These are phyloP conservation scores for Marasmarcha lunaedactyla DNA, from an alignment of 2,888 invertebrate species.

Conservation along the genomic window DNA sequence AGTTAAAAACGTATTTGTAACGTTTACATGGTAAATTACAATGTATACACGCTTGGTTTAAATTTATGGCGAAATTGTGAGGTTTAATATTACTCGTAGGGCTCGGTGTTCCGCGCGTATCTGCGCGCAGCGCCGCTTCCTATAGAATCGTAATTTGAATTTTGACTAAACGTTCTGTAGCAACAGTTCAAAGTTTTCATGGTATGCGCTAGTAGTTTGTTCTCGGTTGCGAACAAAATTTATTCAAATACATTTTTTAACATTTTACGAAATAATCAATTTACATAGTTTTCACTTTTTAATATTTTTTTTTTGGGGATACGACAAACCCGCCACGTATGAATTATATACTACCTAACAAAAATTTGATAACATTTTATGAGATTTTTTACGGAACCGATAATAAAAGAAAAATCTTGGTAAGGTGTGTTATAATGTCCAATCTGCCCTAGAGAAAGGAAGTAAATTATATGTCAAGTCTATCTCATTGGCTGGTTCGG, in stretches of 20 bases:
- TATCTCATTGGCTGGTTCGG: conserved; percentile 51
- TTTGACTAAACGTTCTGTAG: conserved; percentile 50
- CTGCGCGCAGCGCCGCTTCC: conserved; percentile 29
- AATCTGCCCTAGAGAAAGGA: conserved; percentile 38
- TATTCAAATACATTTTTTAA: no score
- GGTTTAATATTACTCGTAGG: conserved; percentile 64
- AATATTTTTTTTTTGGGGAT: no score
- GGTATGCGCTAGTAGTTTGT: no score
- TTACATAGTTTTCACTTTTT: no score
- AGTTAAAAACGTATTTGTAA: no score
- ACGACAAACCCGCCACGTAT: no score
- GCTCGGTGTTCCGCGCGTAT: conserved; percentile 46
- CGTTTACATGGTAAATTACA: conserved; percentile 9
- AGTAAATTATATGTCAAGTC: conserved; percentile 56
- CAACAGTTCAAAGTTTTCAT: conserved; percentile 52
- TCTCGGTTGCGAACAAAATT: no score
- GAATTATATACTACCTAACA: no score
- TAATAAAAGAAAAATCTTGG: no score
- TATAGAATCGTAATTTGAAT: conserved; percentile 62
- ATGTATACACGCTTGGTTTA: conserved; percentile 19
- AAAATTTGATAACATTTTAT: no score
- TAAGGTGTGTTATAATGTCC: conserved; percentile 44
- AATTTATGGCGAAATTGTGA: conserved; percentile 57
- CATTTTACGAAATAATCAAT: no score
- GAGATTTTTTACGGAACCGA: no score